Evolutionary conservation across 2,113 vertebrate species (phyloP).

Genomic region (Platanista minor): DNA sequence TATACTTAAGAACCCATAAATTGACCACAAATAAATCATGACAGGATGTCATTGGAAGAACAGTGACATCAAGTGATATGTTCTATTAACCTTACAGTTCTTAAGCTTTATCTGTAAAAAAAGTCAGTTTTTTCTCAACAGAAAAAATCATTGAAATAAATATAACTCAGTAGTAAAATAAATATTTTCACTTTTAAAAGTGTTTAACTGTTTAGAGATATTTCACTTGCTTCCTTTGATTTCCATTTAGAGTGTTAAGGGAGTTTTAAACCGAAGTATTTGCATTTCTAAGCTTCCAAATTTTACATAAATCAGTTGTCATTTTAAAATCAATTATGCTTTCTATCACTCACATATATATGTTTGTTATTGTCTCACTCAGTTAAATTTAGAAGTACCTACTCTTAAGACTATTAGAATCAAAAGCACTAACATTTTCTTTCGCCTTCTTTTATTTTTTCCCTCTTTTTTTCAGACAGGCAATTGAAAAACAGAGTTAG

Average conservation of each 20-base stretch:
- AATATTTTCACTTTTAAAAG: constrained; percentile 29
- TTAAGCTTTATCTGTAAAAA: constrained; percentile 33
- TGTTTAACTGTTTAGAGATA: not conserved
- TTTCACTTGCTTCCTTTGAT: not conserved
- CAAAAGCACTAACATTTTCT: constrained; percentile 49
- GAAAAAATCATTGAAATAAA: not conserved
- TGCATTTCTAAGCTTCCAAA: not conserved
- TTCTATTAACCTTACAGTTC: constrained; percentile 33
- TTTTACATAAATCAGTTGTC: not conserved
- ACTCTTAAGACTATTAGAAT: constrained; percentile 52
- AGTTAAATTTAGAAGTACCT: constrained; percentile 51
- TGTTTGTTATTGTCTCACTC: constrained; percentile 26
- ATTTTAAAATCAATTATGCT: constrained; percentile 36
- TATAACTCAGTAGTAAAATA: not conserved
- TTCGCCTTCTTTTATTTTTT: constrained; percentile 10
- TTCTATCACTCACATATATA: not conserved
- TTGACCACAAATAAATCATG: not conserved
- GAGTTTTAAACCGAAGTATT: not conserved
- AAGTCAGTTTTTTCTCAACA: not conserved
- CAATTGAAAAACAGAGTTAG: constrained; percentile 37
- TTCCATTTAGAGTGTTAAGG: not conserved
- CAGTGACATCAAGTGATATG: not conserved
- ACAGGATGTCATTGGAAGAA: not conserved
- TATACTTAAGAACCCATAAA: not conserved
- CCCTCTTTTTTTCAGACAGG: constrained; percentile 34